Percentiles rank a stretch among this genome's conserved stretches.
phyloP scores from a whole-genome alignment of 2,888 invertebrate genomes.

The Helobdella robusta region DNA sequence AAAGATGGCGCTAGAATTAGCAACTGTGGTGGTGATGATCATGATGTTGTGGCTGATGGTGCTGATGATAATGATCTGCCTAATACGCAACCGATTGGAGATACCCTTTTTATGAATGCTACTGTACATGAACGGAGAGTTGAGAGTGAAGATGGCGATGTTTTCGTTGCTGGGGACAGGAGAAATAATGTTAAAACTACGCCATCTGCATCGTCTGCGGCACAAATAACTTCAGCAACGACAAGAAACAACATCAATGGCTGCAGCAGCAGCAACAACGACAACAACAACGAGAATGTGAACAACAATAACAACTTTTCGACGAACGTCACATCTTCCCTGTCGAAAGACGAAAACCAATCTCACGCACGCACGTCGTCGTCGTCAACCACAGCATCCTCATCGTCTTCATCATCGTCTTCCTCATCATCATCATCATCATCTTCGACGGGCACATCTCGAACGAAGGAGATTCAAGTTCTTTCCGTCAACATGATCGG shows the following conservation, averaged over 20 bases:
- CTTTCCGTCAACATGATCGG: constrained; percentile 21
- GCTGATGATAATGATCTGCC: neutral
- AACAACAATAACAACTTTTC: no score
- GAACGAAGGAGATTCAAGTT: constrained; percentile 10
- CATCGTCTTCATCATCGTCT: neutral
- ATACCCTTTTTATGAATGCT: no score
- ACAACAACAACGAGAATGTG: no score
- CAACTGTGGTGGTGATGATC: neutral
- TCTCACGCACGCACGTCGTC: neutral
- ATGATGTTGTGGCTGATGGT: neutral
- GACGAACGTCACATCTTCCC: neutral
- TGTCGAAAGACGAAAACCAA: neutral
- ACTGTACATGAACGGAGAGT: no score
- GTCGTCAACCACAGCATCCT: neutral
- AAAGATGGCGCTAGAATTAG: neutral
- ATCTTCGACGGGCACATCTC: neutral
- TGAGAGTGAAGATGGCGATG: neutral
- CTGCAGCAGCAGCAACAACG: no score
- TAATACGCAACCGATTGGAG: neutral
- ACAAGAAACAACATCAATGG: neutral
- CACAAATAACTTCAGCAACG: neutral
- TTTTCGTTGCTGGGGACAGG: neutral
- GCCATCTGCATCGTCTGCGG: neutral
- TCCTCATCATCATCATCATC: neutral
- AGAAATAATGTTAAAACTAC: neutral